These are phyloP conservation scores for Cotesia congregata DNA, from an alignment of 2,888 invertebrate species.

Conservation along the genomic window DNA sequence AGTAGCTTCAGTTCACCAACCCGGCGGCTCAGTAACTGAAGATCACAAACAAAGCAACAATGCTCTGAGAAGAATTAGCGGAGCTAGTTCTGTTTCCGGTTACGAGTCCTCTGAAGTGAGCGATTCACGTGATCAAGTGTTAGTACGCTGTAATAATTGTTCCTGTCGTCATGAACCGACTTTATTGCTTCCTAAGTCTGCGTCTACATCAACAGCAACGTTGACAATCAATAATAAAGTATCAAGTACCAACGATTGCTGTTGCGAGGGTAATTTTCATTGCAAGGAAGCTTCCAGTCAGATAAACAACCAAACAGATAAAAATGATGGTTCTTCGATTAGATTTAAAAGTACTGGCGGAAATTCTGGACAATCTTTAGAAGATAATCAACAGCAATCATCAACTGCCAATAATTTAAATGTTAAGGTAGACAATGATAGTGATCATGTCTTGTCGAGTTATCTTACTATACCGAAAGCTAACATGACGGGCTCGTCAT, in stretches of 20 bases:
- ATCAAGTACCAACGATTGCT: not conserved
- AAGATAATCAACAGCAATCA: slow-evolving; percentile 33
- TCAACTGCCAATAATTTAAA: slow-evolving; percentile 64
- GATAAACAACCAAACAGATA: not conserved
- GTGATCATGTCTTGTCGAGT: slow-evolving; percentile 73
- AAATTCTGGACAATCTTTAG: not conserved
- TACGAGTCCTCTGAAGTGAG: slow-evolving; percentile 81
- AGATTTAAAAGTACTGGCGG: not conserved
- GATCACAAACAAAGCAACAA: slow-evolving; percentile 62
- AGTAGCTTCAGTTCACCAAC: not conserved
- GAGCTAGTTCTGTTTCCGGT: slow-evolving; percentile 85
- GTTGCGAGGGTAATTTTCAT: not conserved
- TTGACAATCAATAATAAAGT: not conserved
- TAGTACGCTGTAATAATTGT: slow-evolving; percentile 74
- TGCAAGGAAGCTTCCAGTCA: not conserved
- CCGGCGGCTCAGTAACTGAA: slow-evolving; percentile 42
- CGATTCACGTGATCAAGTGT: slow-evolving; percentile 71
- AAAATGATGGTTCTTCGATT: not conserved
- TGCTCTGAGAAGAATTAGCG: slow-evolving; percentile 81
- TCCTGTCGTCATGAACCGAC: not conserved
- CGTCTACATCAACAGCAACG: not conserved
- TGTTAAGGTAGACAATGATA: slow-evolving; percentile 70
- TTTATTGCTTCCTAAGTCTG: not conserved
- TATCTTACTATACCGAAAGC: slow-evolving; percentile 82
- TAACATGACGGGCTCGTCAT: slow-evolving; percentile 75